A percentile compares a stretch with the other conserved stretches of the same genome.
Conservation (phyloP, 2,113 vertebrate genomes). For the Erpornis zantholeuca region DNA sequence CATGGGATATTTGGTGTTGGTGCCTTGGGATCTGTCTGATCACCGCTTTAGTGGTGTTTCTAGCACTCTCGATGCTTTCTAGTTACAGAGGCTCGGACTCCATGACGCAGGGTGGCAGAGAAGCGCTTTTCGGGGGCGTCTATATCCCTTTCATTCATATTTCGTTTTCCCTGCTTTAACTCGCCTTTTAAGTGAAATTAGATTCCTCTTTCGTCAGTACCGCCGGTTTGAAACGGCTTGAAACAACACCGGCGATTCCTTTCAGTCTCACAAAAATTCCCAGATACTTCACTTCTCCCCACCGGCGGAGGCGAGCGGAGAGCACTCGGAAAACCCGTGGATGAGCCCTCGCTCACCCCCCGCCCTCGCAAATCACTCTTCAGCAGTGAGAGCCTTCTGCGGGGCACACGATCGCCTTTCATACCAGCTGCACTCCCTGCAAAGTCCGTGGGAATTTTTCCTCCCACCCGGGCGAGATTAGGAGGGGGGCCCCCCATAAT, state of each 20-base stretch:
- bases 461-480: neutral
- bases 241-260: neutral
- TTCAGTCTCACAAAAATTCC: neutral
- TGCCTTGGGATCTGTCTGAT: neutral
- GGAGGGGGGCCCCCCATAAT: neutral
- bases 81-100: neutral
- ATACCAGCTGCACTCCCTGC: neutral
- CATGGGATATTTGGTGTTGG: neutral
- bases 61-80: neutral
- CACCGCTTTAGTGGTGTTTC: neutral
- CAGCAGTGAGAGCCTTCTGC: neutral
- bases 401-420: neutral
- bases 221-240: neutral
- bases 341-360: neutral
- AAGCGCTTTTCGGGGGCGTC: neutral
- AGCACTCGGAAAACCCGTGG: neutral
- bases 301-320: neutral
- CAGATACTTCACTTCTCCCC: neutral
- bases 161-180: slow-evolving; percentile 20
- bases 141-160: neutral
- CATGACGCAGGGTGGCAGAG: neutral
- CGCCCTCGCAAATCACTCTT: neutral
- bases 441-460: neutral
- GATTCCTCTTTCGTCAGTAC: neutral
- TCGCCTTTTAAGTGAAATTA: neutral